Conservation (phyloP, 2,797 vertebrate species). For the Luscinia luscinia region DNA sequence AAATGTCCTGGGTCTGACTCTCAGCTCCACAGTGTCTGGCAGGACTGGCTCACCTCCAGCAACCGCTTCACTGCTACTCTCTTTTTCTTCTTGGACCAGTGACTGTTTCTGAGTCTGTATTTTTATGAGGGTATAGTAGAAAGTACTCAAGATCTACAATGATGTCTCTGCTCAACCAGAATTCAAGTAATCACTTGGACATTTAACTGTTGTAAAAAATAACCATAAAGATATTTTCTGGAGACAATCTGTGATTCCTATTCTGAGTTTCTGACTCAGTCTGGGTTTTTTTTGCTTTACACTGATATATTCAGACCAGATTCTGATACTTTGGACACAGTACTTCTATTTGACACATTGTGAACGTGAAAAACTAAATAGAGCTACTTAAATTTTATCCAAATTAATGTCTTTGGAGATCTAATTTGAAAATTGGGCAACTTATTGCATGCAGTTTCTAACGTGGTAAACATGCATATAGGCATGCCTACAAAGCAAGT, state of each 20-base stretch:
- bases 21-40: background rate
- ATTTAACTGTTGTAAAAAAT: background rate
- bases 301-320: background rate
- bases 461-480: background rate
- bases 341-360: background rate
- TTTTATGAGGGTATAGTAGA: background rate
- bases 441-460: background rate
- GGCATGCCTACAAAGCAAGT: fast-evolving
- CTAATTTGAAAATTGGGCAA: background rate
- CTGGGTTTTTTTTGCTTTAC: background rate
- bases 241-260: background rate
- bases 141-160: background rate
- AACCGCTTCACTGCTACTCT: background rate
- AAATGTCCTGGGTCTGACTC: background rate
- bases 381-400: background rate
- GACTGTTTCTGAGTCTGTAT: background rate
- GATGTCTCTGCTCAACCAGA: background rate
- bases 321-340: background rate
- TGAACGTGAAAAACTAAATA: background rate
- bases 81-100: background rate
- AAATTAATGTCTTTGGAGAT: background rate
- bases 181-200: background rate
- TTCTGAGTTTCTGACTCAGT: background rate
- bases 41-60: background rate
- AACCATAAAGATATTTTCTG: background rate